These are phyloP conservation scores for Bellardia pandia DNA, from an alignment of 2,888 invertebrate genomes.

Conservation along the genomic window DNA sequence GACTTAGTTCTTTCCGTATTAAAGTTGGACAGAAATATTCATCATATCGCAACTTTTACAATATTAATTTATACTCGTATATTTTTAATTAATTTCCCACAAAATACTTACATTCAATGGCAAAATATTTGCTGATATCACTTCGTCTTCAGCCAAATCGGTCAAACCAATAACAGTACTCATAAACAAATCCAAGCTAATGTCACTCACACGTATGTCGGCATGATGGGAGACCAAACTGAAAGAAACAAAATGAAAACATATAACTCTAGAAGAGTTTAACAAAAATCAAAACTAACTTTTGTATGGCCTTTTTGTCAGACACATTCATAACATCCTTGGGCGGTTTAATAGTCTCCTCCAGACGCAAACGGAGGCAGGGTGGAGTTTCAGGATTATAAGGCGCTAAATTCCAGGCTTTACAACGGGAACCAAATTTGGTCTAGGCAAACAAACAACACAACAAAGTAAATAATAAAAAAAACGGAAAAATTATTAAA, in stretches of 20 bases:
- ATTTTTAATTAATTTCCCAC: no score
- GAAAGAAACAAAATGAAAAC: conserved; percentile 30
- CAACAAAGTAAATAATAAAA: conserved; percentile 22
- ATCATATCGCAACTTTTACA: no score
- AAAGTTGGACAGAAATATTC: no score
- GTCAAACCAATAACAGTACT: conserved; percentile 92
- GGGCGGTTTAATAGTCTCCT: conserved; percentile 86
- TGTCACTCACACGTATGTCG: conserved; percentile 87
- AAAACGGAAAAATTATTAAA: conserved; percentile 19
- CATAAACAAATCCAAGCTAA: conserved; percentile 90
- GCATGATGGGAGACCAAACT: conserved; percentile 85
- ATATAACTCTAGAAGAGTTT: not conserved
- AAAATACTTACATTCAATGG: conserved; percentile 90
- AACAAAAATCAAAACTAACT: conserved; percentile 74
- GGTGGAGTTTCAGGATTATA: conserved; percentile 85
- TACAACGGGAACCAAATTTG: conserved; percentile 92
- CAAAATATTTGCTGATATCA: conserved; percentile 89
- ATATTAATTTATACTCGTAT: no score
- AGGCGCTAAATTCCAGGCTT: conserved; percentile 91
- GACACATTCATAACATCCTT: conserved; percentile 76
- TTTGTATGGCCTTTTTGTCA: conserved; percentile 83
- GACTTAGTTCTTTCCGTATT: no score
- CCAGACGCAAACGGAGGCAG: conserved; percentile 87
- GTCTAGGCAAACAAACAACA: conserved; percentile 85
- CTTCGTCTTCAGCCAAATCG: conserved; percentile 95